A percentile compares a stretch with the other conserved stretches of the same genome.
Evolutionary conservation across 2,113 vertebrate species (phyloP).

Genomic region (Gopherus flavomarginatus): DNA sequence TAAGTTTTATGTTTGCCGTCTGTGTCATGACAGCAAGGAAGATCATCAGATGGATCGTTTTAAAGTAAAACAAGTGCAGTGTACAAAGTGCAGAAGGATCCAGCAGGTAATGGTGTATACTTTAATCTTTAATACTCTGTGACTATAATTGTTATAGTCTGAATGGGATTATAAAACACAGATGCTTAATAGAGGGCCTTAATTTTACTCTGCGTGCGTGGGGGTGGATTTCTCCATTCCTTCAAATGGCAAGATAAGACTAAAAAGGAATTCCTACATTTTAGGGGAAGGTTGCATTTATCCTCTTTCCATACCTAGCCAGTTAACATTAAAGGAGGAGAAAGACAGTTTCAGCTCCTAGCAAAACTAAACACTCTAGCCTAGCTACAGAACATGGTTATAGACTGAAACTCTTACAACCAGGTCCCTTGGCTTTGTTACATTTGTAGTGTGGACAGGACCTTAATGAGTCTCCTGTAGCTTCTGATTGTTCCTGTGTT

Average conservation of each 20-base stretch:
- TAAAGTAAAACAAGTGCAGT: slow-evolving; percentile 90
- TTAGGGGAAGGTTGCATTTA: background rate
- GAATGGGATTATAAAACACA: background rate
- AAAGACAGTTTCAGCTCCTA: background rate
- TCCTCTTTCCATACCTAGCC: background rate
- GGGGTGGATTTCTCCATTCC: background rate
- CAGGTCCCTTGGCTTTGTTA: background rate
- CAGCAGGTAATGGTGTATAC: slow-evolving; percentile 82
- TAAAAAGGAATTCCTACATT: background rate
- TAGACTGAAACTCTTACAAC: background rate
- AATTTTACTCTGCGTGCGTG: background rate
- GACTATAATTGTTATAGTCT: background rate
- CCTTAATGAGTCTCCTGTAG: background rate
- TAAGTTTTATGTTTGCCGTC: slow-evolving; percentile 92
- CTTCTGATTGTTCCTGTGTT: too few relatives aligned
- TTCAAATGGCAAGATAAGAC: background rate
- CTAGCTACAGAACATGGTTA: background rate
- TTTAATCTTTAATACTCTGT: background rate
- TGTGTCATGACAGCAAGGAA: slow-evolving; percentile 92
- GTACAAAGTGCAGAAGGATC: slow-evolving; percentile 82
- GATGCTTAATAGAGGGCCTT: background rate
- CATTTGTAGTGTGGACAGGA: background rate
- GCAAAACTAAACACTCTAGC: background rate
- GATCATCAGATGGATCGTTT: slow-evolving; percentile 92
- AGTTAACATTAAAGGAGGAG: background rate